Percentiles rank a stretch among this genome's conserved stretches.
Conservation (phyloP, 2,797 vertebrate species). For the Gymnodraco acuticeps region DNA sequence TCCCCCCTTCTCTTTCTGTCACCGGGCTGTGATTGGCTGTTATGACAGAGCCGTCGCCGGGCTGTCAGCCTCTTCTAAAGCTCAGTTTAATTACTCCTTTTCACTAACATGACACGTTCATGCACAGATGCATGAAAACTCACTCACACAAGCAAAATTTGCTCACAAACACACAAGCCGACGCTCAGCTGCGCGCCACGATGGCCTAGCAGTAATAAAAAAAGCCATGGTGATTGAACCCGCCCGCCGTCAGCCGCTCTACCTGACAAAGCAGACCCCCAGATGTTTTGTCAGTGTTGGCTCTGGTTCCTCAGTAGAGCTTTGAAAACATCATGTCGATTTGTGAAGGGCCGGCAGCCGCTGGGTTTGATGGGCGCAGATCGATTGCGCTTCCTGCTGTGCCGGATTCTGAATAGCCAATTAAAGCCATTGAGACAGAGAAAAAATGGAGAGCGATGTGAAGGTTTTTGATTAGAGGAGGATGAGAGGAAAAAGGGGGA, state of each 20-base stretch:
- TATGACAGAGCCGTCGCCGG: slow-evolving; percentile 75
- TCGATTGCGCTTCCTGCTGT: slow-evolving; percentile 62
- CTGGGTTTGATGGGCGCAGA: slow-evolving; percentile 70
- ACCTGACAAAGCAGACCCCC: slow-evolving; percentile 70
- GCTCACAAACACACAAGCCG: slow-evolving; percentile 47
- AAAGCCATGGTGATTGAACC: slow-evolving; percentile 58
- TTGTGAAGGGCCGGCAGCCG: slow-evolving; percentile 48
- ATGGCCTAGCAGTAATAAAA: slow-evolving; percentile 45
- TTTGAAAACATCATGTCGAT: slow-evolving; percentile 64
- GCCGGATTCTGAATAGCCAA: slow-evolving; percentile 71
- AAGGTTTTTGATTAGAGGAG: slow-evolving; percentile 50
- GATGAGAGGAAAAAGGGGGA: slow-evolving; percentile 26
- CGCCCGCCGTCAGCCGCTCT: slow-evolving; percentile 60
- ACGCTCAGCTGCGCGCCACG: slow-evolving; percentile 27
- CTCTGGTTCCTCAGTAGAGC: slow-evolving; percentile 41
- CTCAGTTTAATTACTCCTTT: slow-evolving; percentile 87
- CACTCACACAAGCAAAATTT: slow-evolving; percentile 36
- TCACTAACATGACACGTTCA: slow-evolving; percentile 74
- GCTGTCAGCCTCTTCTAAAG: slow-evolving; percentile 78
- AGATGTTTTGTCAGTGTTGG: slow-evolving; percentile 72
- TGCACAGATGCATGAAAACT: slow-evolving; percentile 68
- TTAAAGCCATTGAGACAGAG: slow-evolving; percentile 69
- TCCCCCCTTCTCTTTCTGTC: slow-evolving; percentile 54
- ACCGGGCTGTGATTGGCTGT: slow-evolving; percentile 76
- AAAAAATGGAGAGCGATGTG: slow-evolving; percentile 30